Percentiles rank a stretch among this genome's conserved stretches.
These are phyloP conservation scores for Eclectus roratus DNA, from an alignment of 2,113 vertebrate species.

Conservation along the genomic window DNA sequence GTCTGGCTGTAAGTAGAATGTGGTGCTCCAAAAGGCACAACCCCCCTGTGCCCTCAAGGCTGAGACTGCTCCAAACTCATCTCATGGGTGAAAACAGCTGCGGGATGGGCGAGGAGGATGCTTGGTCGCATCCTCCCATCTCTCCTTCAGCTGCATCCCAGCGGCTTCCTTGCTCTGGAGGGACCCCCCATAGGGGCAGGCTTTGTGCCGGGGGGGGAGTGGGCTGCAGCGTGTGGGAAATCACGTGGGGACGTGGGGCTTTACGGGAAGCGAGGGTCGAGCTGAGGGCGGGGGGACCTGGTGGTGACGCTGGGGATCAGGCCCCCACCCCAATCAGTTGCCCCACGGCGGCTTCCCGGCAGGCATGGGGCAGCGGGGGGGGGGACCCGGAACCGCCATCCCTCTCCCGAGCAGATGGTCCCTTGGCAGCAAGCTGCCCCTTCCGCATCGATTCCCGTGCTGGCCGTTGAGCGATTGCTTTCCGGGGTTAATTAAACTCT, in stretches of 20 bases:
- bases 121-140: not conserved
- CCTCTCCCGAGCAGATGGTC: slow-evolving; percentile 41
- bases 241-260: not conserved
- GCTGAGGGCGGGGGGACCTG: not conserved
- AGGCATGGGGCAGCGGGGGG: not conserved
- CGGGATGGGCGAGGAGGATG: accelerated
- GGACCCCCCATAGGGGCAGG: not conserved
- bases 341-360: not conserved
- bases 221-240: not conserved
- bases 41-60: not conserved
- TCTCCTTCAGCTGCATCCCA: not conserved
- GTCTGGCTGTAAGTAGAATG: not conserved
- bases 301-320: not conserved
- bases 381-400: not conserved
- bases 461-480: slow-evolving; percentile 56
- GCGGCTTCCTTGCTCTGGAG: not conserved
- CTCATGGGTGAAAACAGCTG: accelerated
- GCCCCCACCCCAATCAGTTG: not conserved
- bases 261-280: slow-evolving; percentile 4
- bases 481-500: slow-evolving; percentile 66
- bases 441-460: slow-evolving; percentile 48
- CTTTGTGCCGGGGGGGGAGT: not conserved
- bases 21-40: not conserved
- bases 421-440: slow-evolving; percentile 39
- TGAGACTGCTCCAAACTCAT: not conserved